phyloP scores from a whole-genome alignment of 2,888 invertebrate genomes.

The Spicauda simplicius region DNA sequence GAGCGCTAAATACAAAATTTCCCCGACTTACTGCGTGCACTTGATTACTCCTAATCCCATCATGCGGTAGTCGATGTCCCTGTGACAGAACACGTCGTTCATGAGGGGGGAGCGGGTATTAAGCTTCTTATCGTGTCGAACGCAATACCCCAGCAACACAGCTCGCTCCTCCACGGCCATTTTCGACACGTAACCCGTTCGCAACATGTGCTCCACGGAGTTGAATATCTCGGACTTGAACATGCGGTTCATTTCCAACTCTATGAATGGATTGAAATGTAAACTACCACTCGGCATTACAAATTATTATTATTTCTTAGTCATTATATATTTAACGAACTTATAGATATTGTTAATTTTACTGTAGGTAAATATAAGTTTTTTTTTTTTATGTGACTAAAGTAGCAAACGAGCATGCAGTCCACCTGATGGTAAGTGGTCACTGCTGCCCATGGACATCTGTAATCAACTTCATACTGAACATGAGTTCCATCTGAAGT shows the following conservation, averaged over 20 bases:
- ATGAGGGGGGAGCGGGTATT: slow-evolving; percentile 84
- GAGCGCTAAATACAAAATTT: neutral
- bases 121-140: slow-evolving; percentile 82
- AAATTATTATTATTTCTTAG: too few species aligned
- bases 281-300: too few species aligned
- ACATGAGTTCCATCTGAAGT: too few species aligned
- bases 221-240: slow-evolving; percentile 86
- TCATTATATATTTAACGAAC: too few species aligned
- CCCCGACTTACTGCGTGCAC: slow-evolving; percentile 57
- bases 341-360: too few species aligned
- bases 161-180: slow-evolving; percentile 78
- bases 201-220: slow-evolving; percentile 75
- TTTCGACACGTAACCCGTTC: slow-evolving; percentile 64
- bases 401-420: too few species aligned
- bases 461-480: too few species aligned
- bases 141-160: slow-evolving; percentile 81
- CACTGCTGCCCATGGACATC: too few species aligned
- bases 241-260: slow-evolving; percentile 86
- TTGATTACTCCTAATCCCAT: slow-evolving; percentile 81
- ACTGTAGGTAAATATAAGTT: too few species aligned
- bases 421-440: too few species aligned
- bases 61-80: slow-evolving; percentile 85
- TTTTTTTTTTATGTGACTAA: too few species aligned
- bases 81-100: slow-evolving; percentile 84
- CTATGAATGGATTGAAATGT: slow-evolving; percentile 55